Percentiles rank a stretch among this genome's conserved stretches.
Conservation (phyloP, 2,888 invertebrate genomes). For the Iphiclides podalirius region DNA sequence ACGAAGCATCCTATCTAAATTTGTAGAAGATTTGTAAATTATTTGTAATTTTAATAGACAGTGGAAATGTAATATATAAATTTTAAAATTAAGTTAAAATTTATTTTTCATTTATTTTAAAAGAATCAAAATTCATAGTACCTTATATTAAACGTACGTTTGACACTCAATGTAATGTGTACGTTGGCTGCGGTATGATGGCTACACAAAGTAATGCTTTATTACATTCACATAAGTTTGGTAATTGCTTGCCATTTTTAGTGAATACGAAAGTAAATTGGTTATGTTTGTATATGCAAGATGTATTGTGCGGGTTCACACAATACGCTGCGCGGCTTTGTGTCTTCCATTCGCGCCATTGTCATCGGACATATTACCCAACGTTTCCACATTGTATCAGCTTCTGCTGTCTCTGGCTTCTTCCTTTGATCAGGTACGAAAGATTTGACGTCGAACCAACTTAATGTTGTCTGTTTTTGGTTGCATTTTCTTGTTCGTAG, state of each 20-base stretch:
- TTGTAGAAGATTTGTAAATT: too few species aligned
- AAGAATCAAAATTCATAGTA: constrained; percentile 32
- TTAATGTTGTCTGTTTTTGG: constrained; percentile 26
- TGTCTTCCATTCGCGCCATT: constrained; percentile 70
- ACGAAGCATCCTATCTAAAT: too few species aligned
- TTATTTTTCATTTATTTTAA: constrained; percentile 6
- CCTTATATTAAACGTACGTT: constrained; percentile 62
- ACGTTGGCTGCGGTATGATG: constrained; percentile 29
- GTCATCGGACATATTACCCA: constrained; percentile 75
- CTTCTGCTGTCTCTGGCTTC: constrained; percentile 62
- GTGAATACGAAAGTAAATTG: constrained; percentile 43
- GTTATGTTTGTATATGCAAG: constrained; percentile 65
- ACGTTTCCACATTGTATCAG: constrained; percentile 72
- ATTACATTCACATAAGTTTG: constrained; percentile 38
- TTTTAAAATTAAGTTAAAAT: too few species aligned
- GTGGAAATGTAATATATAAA: too few species aligned
- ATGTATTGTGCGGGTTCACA: constrained; percentile 73
- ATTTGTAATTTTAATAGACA: too few species aligned
- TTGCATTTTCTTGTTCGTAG: constrained; percentile 2
- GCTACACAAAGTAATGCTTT: constrained; percentile 32
- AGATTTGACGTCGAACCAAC: constrained; percentile 52
- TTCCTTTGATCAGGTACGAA: constrained; percentile 66
- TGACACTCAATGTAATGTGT: constrained; percentile 57
- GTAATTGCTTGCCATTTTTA: constrained; percentile 48
- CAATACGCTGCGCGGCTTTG: constrained; percentile 73